Conservation (phyloP, 2,888 invertebrate species). For the Seladonia tumulorum region DNA sequence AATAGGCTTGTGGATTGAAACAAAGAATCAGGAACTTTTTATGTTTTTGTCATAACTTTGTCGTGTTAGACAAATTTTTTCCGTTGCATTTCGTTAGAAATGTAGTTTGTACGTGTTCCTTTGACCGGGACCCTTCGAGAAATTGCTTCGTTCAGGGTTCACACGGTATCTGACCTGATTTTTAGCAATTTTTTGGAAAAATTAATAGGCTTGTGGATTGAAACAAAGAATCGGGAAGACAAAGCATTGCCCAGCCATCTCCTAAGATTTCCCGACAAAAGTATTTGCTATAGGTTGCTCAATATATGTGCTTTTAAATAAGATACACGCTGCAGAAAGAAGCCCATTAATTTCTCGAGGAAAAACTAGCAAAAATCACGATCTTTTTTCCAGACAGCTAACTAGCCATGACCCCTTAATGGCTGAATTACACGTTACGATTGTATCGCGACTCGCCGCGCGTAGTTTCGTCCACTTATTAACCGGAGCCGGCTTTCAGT, state of each 20-base stretch:
- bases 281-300: not conserved
- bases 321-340: not conserved
- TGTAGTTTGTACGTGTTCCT: not conserved
- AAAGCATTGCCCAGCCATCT: not conserved
- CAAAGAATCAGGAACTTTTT: not conserved
- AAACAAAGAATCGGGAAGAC: not conserved
- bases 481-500: constrained; percentile 13
- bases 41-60: not conserved
- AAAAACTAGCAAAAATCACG: not conserved
- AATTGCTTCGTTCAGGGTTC: too few relatives aligned
- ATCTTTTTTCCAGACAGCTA: not conserved
- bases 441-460: constrained; percentile 45
- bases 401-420: constrained; percentile 50
- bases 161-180: not conserved
- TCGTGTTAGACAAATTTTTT: not conserved
- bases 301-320: not conserved
- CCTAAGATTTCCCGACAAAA: not conserved
- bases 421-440: constrained; percentile 66
- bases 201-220: not conserved
- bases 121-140: not conserved
- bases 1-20: too few relatives aligned
- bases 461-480: constrained; percentile 45
- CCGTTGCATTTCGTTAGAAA: not conserved
- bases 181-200: not conserved
- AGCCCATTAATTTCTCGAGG: not conserved